Evolutionary conservation across 1,140 invertebrate genomes (phyloP).

Genomic region (Nephila pilipes): DNA sequence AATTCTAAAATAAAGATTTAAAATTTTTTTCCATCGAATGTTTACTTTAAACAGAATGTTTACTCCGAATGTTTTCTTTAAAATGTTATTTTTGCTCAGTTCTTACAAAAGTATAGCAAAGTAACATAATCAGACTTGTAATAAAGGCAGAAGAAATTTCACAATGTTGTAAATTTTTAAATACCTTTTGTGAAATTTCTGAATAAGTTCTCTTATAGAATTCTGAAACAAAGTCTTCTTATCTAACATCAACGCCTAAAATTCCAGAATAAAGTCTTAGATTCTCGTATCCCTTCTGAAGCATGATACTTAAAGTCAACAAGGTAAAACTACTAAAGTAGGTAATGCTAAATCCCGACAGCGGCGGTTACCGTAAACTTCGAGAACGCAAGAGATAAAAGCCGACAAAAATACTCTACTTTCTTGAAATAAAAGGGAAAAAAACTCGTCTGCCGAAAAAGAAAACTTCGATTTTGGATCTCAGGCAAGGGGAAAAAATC

Average conservation of each 20-base stretch:
- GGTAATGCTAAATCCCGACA: neutral
- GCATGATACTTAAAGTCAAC: neutral
- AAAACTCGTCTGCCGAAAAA: neutral
- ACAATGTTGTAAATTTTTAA: too few species aligned
- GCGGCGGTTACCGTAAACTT: conserved; percentile 24
- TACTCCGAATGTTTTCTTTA: too few species aligned
- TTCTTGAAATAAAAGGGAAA: conserved; percentile 21
- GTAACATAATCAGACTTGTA: too few species aligned
- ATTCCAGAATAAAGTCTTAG: neutral
- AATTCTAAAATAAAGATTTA: too few species aligned
- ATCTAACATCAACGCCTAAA: neutral
- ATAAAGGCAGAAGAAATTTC: too few species aligned
- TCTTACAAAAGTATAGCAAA: too few species aligned
- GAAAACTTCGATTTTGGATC: conserved; percentile 34
- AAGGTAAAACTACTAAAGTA: neutral
- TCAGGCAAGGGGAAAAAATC: conserved; percentile 28
- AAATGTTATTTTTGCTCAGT: too few species aligned
- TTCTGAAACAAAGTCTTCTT: neutral
- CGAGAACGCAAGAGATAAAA: conserved; percentile 17
- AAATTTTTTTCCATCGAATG: too few species aligned
- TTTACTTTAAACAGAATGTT: too few species aligned
- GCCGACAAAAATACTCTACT: neutral
- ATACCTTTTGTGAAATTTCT: too few species aligned
- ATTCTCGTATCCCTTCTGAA: neutral
- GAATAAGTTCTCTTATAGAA: too few species aligned